These are phyloP conservation scores for Frankliniella intonsa DNA, from an alignment of 2,888 invertebrate species.

Conservation along the genomic window DNA sequence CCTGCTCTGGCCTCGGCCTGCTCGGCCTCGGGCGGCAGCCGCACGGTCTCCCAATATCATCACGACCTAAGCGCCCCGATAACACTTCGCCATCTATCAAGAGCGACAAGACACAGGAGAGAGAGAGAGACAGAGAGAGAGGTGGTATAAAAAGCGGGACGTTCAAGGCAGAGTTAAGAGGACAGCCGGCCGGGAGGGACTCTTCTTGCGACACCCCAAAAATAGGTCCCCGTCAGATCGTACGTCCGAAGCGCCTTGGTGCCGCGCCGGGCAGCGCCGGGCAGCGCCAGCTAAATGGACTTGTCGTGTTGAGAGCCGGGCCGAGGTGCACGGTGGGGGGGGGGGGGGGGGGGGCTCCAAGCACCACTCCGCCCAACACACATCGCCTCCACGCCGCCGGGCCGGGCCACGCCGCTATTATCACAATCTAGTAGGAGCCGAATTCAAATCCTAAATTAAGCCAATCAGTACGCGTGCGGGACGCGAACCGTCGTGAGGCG, in stretches of 20 bases:
- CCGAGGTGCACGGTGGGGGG: not conserved
- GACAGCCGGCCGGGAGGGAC: not conserved
- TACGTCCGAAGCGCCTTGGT: not conserved
- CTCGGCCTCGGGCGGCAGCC: not conserved
- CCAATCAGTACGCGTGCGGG: not conserved
- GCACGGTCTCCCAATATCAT: not conserved
- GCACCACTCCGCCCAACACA: not conserved
- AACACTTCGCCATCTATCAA: constrained; percentile 19
- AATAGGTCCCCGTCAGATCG: not conserved
- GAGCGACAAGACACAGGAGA: not conserved
- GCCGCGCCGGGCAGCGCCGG: too few relatives aligned
- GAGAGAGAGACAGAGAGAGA: constrained; percentile 27
- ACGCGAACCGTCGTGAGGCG: not conserved
- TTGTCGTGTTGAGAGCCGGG: not conserved
- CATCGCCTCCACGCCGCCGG: not conserved
- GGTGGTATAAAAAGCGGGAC: not conserved
- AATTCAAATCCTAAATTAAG: constrained; percentile 18
- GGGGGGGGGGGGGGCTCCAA: not conserved
- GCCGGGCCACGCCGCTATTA: not conserved
- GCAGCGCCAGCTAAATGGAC: constrained; percentile 2
- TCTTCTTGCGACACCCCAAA: constrained; percentile 8
- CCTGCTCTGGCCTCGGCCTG: not conserved
- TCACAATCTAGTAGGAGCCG: constrained; percentile 21
- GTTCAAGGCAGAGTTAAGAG: not conserved
- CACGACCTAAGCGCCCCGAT: constrained; percentile 2